Evolutionary conservation across 2,888 invertebrate species (phyloP).

Genomic region (Tinea pellionella): DNA sequence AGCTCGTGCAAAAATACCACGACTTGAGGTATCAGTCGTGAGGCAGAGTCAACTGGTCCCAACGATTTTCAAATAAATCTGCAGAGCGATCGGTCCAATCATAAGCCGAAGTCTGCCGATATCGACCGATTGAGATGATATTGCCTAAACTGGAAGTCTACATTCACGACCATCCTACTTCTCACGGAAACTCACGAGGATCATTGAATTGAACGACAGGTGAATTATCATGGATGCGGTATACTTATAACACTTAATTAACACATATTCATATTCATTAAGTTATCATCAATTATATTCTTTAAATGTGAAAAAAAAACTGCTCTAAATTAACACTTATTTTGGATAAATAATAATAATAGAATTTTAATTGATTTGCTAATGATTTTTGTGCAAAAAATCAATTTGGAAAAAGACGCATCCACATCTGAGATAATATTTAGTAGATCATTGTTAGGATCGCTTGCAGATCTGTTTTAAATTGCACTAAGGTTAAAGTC

Average conservation of each 20-base stretch:
- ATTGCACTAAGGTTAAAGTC: conserved; percentile 24
- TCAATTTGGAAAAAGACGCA: not conserved
- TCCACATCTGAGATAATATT: not conserved
- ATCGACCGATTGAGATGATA: conserved; percentile 32
- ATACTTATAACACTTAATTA: not conserved
- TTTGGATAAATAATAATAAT: no score
- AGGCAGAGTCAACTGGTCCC: conserved; percentile 9
- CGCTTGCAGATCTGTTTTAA: conserved; percentile 26
- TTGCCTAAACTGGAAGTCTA: conserved; percentile 43
- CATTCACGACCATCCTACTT: conserved; percentile 36
- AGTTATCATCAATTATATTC: no score
- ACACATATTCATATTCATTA: no score
- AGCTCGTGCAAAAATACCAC: conserved; percentile 14
- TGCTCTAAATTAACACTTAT: no score
- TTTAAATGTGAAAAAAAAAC: no score
- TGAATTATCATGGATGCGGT: not conserved
- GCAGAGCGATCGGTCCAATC: conserved; percentile 9
- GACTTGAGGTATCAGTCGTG: conserved; percentile 4
- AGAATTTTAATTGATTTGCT: no score
- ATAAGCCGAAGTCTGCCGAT: conserved; percentile 22
- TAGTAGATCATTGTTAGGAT: conserved; percentile 16
- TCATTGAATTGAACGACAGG: conserved; percentile 19
- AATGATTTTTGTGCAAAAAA: no score
- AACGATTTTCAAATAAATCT: conserved; percentile 12
- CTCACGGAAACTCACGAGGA: conserved; percentile 33